A percentile compares a stretch with the other conserved stretches of the same genome.
Evolutionary conservation across 1,140 invertebrate species (phyloP).

Genomic region (Liolophura sinensis): DNA sequence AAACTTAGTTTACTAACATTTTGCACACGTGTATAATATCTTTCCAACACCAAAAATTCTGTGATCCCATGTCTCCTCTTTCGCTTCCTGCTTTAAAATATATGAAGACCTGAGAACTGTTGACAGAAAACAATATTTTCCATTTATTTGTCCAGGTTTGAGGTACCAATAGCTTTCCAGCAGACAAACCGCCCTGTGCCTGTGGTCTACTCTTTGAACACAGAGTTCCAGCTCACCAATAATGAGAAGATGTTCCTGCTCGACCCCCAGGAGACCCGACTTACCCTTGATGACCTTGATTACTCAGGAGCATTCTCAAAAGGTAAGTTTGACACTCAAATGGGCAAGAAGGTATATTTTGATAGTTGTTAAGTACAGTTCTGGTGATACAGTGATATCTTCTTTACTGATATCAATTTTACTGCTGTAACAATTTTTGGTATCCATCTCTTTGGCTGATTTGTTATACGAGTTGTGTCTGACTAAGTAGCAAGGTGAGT

Average conservation of each 20-base stretch:
- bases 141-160: conserved; percentile 38
- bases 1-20: no score
- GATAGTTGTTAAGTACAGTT: no score
- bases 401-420: no score
- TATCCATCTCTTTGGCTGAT: not conserved
- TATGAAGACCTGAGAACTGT: no score
- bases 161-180: conserved; percentile 61
- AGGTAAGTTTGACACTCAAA: conserved; percentile 23
- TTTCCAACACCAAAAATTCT: no score
- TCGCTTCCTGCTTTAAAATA: no score
- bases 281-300: conserved; percentile 49
- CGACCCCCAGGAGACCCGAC: conserved; percentile 42
- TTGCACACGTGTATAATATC: no score
- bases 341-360: no score
- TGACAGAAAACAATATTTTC: no score
- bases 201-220: conserved; percentile 60
- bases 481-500: not conserved
- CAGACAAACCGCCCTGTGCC: conserved; percentile 61
- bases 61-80: no score
- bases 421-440: no score
- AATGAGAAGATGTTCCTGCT: conserved; percentile 52
- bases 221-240: conserved; percentile 60
- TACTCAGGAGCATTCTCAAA: conserved; percentile 46
- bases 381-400: no score
- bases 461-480: not conserved